phyloP scores from a whole-genome alignment of 2,113 vertebrate species.

The Colinus virginianus region DNA sequence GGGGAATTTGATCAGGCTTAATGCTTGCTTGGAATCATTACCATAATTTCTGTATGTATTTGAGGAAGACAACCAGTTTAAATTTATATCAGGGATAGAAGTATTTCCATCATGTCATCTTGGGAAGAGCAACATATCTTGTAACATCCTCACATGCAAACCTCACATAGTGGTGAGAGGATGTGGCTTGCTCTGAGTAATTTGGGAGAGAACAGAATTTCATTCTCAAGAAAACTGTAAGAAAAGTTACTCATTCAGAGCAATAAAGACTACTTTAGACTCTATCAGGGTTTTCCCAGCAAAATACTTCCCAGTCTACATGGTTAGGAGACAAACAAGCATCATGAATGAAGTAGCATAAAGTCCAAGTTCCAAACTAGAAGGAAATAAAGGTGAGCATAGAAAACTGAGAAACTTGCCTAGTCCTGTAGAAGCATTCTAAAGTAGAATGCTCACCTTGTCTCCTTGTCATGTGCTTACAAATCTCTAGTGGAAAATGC shows the following conservation, averaged over 20 bases:
- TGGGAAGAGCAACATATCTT: not conserved
- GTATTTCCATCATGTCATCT: not conserved
- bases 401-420: not conserved
- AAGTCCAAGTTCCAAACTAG: not conserved
- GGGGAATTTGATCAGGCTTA: not conserved
- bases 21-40: not conserved
- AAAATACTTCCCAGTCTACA: not conserved
- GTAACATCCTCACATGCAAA: not conserved
- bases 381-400: not conserved
- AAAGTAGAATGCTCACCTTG: not conserved
- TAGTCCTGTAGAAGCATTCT: not conserved
- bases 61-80: not conserved
- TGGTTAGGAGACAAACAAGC: not conserved
- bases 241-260: constrained; percentile 9
- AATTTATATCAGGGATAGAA: not conserved
- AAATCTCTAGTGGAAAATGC: not conserved
- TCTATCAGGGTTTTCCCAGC: not conserved
- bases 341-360: not conserved
- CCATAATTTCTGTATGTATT: not conserved
- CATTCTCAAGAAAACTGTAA: not conserved
- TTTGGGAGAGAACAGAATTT: not conserved
- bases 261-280: not conserved
- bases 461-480: not conserved
- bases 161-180: not conserved
- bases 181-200: constrained; percentile 47